Conservation (phyloP, 2,888 invertebrate genomes). For the Ellobium chinense region DNA sequence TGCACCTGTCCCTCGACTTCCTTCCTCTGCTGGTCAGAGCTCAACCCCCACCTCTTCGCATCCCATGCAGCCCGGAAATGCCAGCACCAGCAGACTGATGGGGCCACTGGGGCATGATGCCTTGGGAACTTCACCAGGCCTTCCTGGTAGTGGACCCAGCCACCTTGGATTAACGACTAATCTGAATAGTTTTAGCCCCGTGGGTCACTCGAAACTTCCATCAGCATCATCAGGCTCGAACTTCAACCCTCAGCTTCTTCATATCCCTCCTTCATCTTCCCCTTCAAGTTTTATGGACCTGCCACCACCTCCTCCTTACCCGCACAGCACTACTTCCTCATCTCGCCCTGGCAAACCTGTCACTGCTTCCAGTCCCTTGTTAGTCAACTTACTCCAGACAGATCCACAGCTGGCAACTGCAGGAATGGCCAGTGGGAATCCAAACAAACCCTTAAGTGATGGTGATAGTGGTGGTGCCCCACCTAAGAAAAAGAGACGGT, state of each 20-base stretch:
- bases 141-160: constrained; percentile 6
- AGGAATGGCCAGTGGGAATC: constrained; percentile 43
- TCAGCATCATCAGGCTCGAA: not conserved
- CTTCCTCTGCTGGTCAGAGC: constrained; percentile 36
- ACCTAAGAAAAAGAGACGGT: constrained; percentile 62
- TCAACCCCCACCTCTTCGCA: constrained; percentile 26
- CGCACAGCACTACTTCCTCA: constrained; percentile 59
- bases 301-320: constrained; percentile 71
- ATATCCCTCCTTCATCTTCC: constrained; percentile 43
- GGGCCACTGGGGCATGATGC: constrained; percentile 46
- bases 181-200: constrained; percentile 50
- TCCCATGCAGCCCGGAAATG: constrained; percentile 38
- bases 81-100: not conserved
- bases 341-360: constrained; percentile 65
- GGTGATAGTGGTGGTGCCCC: constrained; percentile 48
- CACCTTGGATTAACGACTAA: not conserved
- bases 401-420: constrained; percentile 80
- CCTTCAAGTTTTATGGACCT: constrained; percentile 42
- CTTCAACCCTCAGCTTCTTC: constrained; percentile 14
- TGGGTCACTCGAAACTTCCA: constrained; percentile 42
- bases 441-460: constrained; percentile 26
- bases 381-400: constrained; percentile 94
- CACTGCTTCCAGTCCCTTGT: constrained; percentile 88
- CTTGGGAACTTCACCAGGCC: not conserved
- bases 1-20: constrained; percentile 27